Evolutionary conservation across 1,140 invertebrate genomes (phyloP).

Genomic region (Diachasmimorpha longicaudata): DNA sequence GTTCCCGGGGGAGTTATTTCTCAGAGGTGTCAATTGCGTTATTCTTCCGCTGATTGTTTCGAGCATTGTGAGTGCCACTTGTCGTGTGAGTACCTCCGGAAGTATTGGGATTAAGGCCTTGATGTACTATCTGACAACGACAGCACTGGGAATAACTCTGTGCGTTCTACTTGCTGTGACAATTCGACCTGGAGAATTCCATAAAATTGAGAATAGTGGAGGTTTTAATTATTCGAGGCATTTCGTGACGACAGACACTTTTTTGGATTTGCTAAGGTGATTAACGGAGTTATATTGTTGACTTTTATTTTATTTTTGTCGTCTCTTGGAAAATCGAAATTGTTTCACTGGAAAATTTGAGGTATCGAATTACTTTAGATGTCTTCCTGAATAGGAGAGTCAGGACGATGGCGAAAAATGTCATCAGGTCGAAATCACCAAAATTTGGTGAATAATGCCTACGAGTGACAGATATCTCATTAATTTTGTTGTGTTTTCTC

Average conservation of each 20-base stretch:
- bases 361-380: no score
- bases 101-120: slow-evolving; percentile 66
- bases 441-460: no score
- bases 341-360: no score
- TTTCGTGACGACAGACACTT: slow-evolving; percentile 70
- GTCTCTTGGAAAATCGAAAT: no score
- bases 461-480: not conserved
- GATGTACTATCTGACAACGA: slow-evolving; percentile 72
- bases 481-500: not conserved
- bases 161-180: slow-evolving; percentile 68
- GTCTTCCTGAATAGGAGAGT: no score
- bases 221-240: slow-evolving; percentile 36
- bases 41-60: slow-evolving; percentile 71
- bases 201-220: slow-evolving; percentile 22
- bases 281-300: not conserved
- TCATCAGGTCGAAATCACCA: no score
- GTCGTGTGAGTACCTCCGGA: slow-evolving; percentile 57
- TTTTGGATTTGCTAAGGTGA: slow-evolving; percentile 75
- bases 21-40: slow-evolving; percentile 70
- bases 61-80: slow-evolving; percentile 68
- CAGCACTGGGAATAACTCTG: slow-evolving; percentile 67
- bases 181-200: slow-evolving; percentile 67
- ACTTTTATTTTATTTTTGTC: not conserved
- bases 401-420: no score
- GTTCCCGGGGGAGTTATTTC: slow-evolving; percentile 69